Conservation (phyloP, 2,113 vertebrate genomes). For the Corvus cornix region DNA sequence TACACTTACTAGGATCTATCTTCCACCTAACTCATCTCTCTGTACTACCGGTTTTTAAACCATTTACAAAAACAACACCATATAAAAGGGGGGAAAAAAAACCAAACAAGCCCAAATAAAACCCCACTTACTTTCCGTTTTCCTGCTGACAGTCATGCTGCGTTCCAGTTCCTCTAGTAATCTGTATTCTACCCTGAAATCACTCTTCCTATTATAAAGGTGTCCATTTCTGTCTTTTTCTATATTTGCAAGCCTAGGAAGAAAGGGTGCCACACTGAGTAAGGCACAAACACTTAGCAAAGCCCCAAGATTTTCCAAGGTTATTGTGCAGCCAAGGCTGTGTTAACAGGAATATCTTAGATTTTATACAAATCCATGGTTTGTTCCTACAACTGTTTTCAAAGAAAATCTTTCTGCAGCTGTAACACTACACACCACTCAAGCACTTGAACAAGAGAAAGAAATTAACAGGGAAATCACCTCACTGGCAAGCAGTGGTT, state of each 20-base stretch:
- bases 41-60: not conserved
- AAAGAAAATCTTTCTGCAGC: not conserved
- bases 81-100: not conserved
- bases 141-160: slow-evolving; percentile 74
- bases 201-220: slow-evolving; percentile 79
- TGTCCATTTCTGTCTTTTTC: slow-evolving; percentile 81
- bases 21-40: not conserved
- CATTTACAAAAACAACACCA: not conserved
- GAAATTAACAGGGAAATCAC: not conserved
- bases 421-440: rapidly evolving
- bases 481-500: not conserved
- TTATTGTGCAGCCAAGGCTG: not conserved
- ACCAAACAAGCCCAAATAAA: not conserved
- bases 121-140: slow-evolving; percentile 79
- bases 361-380: not conserved
- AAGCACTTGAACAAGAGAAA: not conserved
- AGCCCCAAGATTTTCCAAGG: not conserved
- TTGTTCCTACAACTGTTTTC: not conserved
- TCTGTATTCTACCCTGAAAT: slow-evolving; percentile 73
- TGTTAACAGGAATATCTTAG: not conserved
- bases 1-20: not conserved
- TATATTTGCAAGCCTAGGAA: slow-evolving; percentile 79
- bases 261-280: slow-evolving; percentile 3
- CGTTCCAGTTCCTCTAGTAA: slow-evolving; percentile 80
- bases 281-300: not conserved